Evolutionary conservation across 2,113 vertebrate genomes (phyloP), one percentile per base, ranked within the genome.

Genomic region (Acrocephalus arundinaceus): DNA sequence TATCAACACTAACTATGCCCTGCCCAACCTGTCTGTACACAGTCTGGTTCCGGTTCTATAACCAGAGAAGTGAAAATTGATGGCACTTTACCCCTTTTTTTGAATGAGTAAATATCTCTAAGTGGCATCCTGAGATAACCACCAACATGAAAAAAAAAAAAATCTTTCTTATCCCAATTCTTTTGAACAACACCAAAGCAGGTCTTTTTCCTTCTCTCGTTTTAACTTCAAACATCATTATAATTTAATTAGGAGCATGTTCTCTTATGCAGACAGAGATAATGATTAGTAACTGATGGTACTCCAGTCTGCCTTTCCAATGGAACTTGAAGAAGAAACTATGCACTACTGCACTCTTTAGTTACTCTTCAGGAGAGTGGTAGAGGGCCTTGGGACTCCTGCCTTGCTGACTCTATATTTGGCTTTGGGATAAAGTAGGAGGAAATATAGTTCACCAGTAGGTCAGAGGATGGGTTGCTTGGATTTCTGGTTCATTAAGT

Each of bases 1-100:
- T 93, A 94, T 96, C 92, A 79, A 3, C 66, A 33, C 55, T 71
- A 70, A 63, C 37, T 87, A 21, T 87, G 46, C 24, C 59, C 45
- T 91, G 46, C 59, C 25, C 51, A 89, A 84, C 89, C 70, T 92
- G 85, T 76, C 84, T 91, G 78, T 96, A 78, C 72, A 90, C 87
- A 93, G 55, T 81, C 48, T 0, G 0, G 11, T 92, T 90, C 55
- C 15, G 14, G 85, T 72, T 86, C 46, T 86, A 9, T 79, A 93
- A 91, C 73, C 28, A 80, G 37, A 71, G 51, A 78, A 63, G 24
- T 67, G 51, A 90, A 93, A 94, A 65, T 3, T 82, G 49, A 67
- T 46, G 33, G 17, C 78, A 71, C 59, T 90, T 87, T 55, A 70
- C 11, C 13, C 39, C 76, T 89, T 92, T 73, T 25, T 30, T 33